These are phyloP conservation scores for Melanerpes aurifrons DNA, from an alignment of 2,113 vertebrate species.

Conservation along the genomic window DNA sequence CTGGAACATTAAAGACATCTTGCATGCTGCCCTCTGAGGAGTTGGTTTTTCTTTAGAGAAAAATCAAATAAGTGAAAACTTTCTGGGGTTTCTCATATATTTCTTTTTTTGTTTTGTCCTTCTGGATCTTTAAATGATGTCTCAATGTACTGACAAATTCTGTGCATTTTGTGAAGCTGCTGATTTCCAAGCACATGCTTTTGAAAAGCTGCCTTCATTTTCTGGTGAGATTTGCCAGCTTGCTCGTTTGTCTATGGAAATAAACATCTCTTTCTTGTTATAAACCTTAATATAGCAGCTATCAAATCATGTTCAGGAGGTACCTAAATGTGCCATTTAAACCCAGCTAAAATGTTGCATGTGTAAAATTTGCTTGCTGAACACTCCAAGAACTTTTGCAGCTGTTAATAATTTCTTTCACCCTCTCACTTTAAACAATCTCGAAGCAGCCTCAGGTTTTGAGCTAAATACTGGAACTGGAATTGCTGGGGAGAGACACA, in stretches of 20 bases:
- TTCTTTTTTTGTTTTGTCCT: not conserved
- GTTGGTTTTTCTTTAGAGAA: not conserved
- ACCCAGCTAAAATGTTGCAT: not conserved
- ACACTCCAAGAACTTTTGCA: not conserved
- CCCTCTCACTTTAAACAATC: not conserved
- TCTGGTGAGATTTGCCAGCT: not conserved
- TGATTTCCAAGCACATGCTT: not conserved
- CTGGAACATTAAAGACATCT: not conserved
- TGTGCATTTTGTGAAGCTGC: not conserved
- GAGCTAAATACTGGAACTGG: not conserved
- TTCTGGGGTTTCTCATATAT: not conserved
- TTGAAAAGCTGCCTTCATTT: not conserved
- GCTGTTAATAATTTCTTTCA: not conserved
- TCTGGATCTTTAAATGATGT: not conserved
- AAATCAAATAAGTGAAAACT: not conserved
- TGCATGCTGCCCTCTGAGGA: slow-evolving; percentile 14
- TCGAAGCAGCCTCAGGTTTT: not conserved
- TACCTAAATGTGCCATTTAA: not conserved
- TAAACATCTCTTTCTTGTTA: not conserved
- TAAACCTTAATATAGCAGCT: not conserved
- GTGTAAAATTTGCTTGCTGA: not conserved
- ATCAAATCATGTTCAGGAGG: not conserved
- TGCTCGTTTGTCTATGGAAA: not conserved
- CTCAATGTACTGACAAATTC: not conserved
- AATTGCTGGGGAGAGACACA: no score